Conservation (phyloP, 35 echinoderm and acorn worm genomes). For the Ptychodera flava region DNA sequence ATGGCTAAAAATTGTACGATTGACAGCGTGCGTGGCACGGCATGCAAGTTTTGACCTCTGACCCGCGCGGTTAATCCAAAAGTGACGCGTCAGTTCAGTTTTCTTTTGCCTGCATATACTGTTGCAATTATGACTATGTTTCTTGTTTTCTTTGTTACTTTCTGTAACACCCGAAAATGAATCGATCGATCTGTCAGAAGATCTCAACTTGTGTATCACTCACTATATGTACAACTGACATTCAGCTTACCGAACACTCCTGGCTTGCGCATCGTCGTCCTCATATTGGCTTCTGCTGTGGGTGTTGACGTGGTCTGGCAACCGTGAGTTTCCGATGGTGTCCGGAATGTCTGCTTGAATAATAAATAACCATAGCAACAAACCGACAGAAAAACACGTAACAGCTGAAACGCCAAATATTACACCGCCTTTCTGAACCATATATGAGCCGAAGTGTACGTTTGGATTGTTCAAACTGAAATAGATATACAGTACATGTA, state of each 20-base stretch:
- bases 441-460: background rate
- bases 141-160: too few relatives aligned
- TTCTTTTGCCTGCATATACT: too few relatives aligned
- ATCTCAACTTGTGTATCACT: background rate
- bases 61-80: too few relatives aligned
- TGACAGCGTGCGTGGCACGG: too few relatives aligned
- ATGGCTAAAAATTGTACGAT: too few relatives aligned
- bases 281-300: background rate
- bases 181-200: background rate
- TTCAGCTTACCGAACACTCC: background rate
- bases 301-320: background rate
- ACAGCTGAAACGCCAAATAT: background rate
- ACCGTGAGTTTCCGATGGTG: background rate
- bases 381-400: background rate
- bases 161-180: too few relatives aligned
- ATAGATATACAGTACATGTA: too few relatives aligned
- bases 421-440: background rate
- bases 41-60: too few relatives aligned
- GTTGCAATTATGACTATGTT: too few relatives aligned
- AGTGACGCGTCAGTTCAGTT: too few relatives aligned
- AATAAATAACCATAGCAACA: background rate
- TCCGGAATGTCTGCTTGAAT: background rate
- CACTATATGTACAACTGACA: background rate
- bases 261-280: background rate
- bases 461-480: too few relatives aligned